Conservation (phyloP, 2,888 invertebrate genomes). For the Timema cristinae region DNA sequence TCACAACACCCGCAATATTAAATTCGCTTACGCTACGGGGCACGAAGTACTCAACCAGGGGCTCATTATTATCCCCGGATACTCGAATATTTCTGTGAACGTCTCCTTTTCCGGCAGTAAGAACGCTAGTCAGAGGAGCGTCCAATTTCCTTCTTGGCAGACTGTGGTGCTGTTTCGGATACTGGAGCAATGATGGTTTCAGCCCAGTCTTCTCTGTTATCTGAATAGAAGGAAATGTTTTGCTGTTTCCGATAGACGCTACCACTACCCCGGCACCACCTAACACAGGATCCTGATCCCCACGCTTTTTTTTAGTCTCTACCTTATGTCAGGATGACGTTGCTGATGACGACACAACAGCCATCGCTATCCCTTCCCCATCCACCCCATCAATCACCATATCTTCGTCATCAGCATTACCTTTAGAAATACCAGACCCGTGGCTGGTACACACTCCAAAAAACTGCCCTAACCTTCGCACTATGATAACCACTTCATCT, state of each 20-base stretch:
- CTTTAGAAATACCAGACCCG: slow-evolving; percentile 11
- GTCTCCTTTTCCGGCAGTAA: too few species aligned
- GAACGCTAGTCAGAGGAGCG: not conserved
- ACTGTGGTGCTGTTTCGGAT: slow-evolving; percentile 50
- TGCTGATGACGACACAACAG: slow-evolving; percentile 44
- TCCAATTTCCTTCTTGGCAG: slow-evolving; percentile 48
- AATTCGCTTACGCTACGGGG: slow-evolving; percentile 81
- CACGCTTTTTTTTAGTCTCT: slow-evolving; percentile 1
- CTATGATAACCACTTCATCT: slow-evolving; percentile 62
- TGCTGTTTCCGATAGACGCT: slow-evolving; percentile 42
- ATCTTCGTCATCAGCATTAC: slow-evolving; percentile 27
- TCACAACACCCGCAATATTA: slow-evolving; percentile 62
- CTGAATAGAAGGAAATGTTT: slow-evolving; percentile 41
- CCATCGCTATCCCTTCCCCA: slow-evolving; percentile 50
- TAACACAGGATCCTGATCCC: not conserved
- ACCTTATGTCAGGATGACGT: slow-evolving; percentile 31
- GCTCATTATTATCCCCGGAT: slow-evolving; percentile 43
- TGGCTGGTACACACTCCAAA: slow-evolving; percentile 28
- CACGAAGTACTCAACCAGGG: slow-evolving; percentile 75
- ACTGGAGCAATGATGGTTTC: slow-evolving; percentile 34
- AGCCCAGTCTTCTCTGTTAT: slow-evolving; percentile 30
- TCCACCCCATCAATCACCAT: slow-evolving; percentile 39
- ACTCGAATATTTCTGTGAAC: too few species aligned
- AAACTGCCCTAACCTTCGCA: slow-evolving; percentile 45
- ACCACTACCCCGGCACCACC: slow-evolving; percentile 11